Evolutionary conservation across 2,113 vertebrate genomes (phyloP), one percentile per base, ranked within the genome.

Genomic region (Typhlomys cinereus): DNA sequence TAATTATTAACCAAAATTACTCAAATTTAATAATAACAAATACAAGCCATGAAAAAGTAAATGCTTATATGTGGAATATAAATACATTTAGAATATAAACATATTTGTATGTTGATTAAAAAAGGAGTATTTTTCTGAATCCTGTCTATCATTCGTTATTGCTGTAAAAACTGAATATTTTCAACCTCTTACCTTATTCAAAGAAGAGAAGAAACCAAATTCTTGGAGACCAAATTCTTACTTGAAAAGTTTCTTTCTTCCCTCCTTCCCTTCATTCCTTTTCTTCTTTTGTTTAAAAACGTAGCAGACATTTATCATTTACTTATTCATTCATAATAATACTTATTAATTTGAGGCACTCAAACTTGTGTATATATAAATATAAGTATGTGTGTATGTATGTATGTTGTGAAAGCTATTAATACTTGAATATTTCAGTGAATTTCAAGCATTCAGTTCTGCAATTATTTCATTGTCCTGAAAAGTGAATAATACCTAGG

Each of bases 51-150:
- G 50, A 31, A 90, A 79, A 39, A 89, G 50, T 75, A 89, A 39
- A 12, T 44, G n/a, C n/a, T n/a, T n/a, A n/a, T n/a, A n/a, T 92
- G 18, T 75, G 89, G 39, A 87, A 86, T 84, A 91, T n/a, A 84
- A 29, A 86, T 90, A 57, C 36, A 46, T 61, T 91, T 89, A 41
- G 83, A 92, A 66, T 62, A 41, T 86, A 89, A 88, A 76, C 85
- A 29, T 48, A 70, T 93, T 93, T 20, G 64, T 81, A 23, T 91
- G 15, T 83, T 87, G 70, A 83, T 89, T 61, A 89, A 74, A 92
- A 89, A 61, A 69, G 18, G 8, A 85, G 5, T 89, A 7, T 52
- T 25, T 50, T 57, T 80, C 29, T 10, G n/a, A n/a, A n/a, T n/a
- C 54, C 6, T 7, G 48, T 29, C 5, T 41, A 23, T 85, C 44